Conservation (phyloP, 2,888 invertebrate genomes). For the Hypomecis punctinalis region DNA sequence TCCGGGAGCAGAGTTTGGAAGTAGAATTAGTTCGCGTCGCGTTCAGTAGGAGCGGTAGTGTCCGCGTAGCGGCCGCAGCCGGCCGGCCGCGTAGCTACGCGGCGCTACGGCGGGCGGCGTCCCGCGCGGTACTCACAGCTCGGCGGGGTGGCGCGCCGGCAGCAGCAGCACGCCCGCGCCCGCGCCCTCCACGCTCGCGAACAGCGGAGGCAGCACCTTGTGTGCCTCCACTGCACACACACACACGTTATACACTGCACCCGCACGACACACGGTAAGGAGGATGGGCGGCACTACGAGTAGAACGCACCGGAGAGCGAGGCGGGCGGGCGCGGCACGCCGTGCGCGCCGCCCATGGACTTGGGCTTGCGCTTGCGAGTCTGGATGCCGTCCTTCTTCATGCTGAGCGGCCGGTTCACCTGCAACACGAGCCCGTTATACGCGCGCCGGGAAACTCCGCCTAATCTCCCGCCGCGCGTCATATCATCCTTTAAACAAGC, state of each 20-base stretch:
- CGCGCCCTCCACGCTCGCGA: conserved; percentile 54
- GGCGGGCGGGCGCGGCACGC: conserved; percentile 58
- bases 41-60: conserved; percentile 18
- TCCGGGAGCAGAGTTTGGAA: too few relatives aligned
- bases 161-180: conserved; percentile 58
- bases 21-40: not conserved
- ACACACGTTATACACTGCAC: conserved; percentile 49
- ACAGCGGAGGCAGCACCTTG: conserved; percentile 80
- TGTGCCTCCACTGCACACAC: conserved; percentile 72
- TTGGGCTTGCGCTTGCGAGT: conserved; percentile 97
- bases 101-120: not conserved
- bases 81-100: conserved; percentile 29
- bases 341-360: conserved; percentile 79
- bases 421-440: conserved; percentile 65
- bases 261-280: conserved; percentile 3
- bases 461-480: conserved; percentile 72
- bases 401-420: conserved; percentile 97
- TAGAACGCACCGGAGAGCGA: conserved; percentile 70
- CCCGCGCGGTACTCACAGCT: conserved; percentile 66
- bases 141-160: conserved; percentile 60
- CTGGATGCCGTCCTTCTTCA: conserved; percentile 99
- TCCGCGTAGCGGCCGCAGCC: conserved; percentile 30
- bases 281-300: conserved; percentile 16
- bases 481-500: conserved; percentile 84
- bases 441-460: conserved; percentile 69